Percentiles rank a stretch among this genome's conserved stretches.
These are phyloP conservation scores for Napeogenes sylphis DNA, from an alignment of 2,888 invertebrate genomes.

Conservation along the genomic window DNA sequence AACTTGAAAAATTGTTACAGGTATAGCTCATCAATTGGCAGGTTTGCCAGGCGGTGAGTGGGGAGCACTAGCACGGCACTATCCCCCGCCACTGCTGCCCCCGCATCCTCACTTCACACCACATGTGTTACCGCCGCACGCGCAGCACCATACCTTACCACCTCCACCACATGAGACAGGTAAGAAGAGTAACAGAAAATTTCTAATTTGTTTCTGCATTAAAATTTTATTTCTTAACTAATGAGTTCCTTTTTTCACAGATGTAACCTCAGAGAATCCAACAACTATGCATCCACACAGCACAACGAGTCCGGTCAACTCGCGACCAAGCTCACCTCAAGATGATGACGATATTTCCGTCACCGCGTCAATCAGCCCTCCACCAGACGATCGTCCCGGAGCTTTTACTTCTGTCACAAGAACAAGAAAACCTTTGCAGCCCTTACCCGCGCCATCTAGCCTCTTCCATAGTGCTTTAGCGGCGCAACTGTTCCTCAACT, in stretches of 20 bases:
- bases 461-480: constrained; percentile 75
- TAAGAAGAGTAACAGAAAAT: constrained; percentile 26
- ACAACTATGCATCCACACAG: constrained; percentile 80
- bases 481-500: constrained; percentile 85
- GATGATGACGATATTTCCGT: constrained; percentile 82
- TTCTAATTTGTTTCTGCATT: background rate
- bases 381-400: constrained; percentile 74
- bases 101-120: constrained; percentile 78
- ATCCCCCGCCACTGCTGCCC: constrained; percentile 69
- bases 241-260: constrained; percentile 38
- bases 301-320: constrained; percentile 83
- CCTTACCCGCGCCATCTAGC: constrained; percentile 68
- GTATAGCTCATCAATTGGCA: constrained; percentile 86
- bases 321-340: constrained; percentile 76
- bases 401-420: constrained; percentile 74
- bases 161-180: constrained; percentile 76
- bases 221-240: background rate
- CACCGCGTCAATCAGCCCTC: constrained; percentile 77
- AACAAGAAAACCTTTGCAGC: constrained; percentile 65
- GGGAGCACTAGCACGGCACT: constrained; percentile 81
- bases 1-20: constrained; percentile 54
- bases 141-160: constrained; percentile 64
- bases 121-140: constrained; percentile 76
- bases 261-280: constrained; percentile 62
- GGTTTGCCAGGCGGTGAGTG: constrained; percentile 82